A percentile compares a stretch with the other conserved stretches of the same genome.
Conservation (phyloP, 2,113 vertebrate species). For the Petrocephalus zakoni region DNA sequence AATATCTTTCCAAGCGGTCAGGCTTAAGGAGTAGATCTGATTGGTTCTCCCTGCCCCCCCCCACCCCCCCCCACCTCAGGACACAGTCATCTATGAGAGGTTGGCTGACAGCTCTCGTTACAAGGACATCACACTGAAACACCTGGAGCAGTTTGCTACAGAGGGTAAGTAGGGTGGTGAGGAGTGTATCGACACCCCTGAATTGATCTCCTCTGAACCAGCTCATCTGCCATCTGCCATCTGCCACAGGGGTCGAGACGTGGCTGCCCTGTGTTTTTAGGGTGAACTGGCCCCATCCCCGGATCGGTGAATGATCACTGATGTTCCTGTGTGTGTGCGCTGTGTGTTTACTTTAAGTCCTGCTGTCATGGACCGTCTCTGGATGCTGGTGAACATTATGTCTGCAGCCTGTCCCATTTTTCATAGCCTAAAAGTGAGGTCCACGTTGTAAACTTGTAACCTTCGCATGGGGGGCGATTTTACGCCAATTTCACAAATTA, state of each 20-base stretch:
- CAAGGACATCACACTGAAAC: slow-evolving; percentile 97
- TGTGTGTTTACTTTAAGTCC: neutral
- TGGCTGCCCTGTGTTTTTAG: neutral
- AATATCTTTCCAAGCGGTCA: neutral
- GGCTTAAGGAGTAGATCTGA: neutral
- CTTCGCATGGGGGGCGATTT: neutral
- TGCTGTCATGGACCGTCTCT: neutral
- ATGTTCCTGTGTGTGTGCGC: neutral
- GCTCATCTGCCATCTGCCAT: neutral
- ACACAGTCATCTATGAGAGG: slow-evolving; percentile 94
- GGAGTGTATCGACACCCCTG: too few species aligned
- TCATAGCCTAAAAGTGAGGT: neutral
- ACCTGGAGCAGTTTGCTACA: slow-evolving; percentile 96
- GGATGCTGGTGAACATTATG: neutral
- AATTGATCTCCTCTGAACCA: neutral
- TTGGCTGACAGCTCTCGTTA: slow-evolving; percentile 91
- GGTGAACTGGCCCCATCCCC: neutral
- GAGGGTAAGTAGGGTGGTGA: slow-evolving; percentile 68
- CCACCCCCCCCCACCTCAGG: slow-evolving; percentile 67
- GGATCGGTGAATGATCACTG: neutral
- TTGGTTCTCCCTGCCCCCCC: slow-evolving; percentile 44
- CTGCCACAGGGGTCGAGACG: neutral
- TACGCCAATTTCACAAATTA: neutral
- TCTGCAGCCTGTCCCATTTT: neutral
- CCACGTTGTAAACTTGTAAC: neutral